A percentile compares a stretch with the other conserved stretches of the same genome.
Evolutionary conservation across 2,797 vertebrate species (phyloP).

Genomic region (Brachyalestes nurse): DNA sequence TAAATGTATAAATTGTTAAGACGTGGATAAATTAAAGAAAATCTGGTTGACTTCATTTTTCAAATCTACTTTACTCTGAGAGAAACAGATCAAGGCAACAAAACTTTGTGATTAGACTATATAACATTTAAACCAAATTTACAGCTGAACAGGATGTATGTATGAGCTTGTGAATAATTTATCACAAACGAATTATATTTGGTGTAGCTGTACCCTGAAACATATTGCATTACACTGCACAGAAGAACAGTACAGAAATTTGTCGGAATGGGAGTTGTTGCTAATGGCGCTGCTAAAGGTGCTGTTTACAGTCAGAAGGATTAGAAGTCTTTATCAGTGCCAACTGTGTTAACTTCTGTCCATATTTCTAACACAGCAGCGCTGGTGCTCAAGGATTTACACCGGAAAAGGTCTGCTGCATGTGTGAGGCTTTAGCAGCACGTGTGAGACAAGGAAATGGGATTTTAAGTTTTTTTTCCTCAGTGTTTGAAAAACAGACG

Average conservation of each 20-base stretch:
- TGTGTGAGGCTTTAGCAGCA: conserved; percentile 70
- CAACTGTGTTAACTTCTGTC: conserved; percentile 67
- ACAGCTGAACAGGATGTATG: not conserved
- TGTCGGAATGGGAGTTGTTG: conserved; percentile 36
- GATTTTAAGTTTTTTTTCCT: conserved; percentile 44
- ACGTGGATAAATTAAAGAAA: not conserved
- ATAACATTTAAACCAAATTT: not conserved
- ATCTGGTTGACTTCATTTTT: not conserved
- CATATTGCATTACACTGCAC: conserved; percentile 1
- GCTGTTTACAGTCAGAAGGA: conserved; percentile 62
- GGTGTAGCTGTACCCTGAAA: not conserved
- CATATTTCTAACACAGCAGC: conserved; percentile 65
- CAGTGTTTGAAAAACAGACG: conserved; percentile 11
- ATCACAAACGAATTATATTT: not conserved
- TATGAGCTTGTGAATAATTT: not conserved
- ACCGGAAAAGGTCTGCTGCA: conserved; percentile 66
- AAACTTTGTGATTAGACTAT: too few species aligned
- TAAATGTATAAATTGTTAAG: not conserved
- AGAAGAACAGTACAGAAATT: conserved; percentile 19
- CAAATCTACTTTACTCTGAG: not conserved
- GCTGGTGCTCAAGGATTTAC: conserved; percentile 72
- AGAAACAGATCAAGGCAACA: not conserved
- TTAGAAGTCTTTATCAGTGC: conserved; percentile 65
- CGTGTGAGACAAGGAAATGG: conserved; percentile 58
- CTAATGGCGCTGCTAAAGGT: conserved; percentile 58